Evolutionary conservation across 2,113 vertebrate species (phyloP), one percentile per base, ranked within the genome.

Genomic region (Paramormyrops kingsleyae): DNA sequence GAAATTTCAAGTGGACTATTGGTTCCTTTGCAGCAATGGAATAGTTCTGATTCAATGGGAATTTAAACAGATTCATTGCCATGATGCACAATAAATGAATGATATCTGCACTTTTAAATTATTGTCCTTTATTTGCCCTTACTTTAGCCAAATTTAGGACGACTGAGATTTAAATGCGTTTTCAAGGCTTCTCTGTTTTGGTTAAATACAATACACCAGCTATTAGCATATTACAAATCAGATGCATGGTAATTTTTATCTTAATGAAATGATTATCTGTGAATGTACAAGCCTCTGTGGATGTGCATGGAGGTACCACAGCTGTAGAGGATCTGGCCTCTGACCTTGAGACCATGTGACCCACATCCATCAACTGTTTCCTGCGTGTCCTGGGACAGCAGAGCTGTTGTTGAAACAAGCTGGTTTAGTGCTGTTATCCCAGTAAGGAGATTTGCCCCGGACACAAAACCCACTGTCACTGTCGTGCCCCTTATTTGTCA

Each of bases 331-430:
- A 42, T 88, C 2, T 88, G 87, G 24, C 87, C 56, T 87, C 47
- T 52, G 84, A 62, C 87, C 39, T n/a, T 44, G 49, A 50, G 12
- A 83, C 31, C 88, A 83, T 39, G 27, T 90, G 84, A 90, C 44
- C 83, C 56, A 35, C 53, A 90, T 87, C 59, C 83, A 39, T 66
- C 89, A 70, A 52, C 89, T 44, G 83, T 50, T 59, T 83, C 24
- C 49, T 49, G 83, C 8, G 0, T 42, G 39, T 35, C 12, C 44
- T 27, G 39, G 89, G 62, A 87, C 85, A 85, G 88, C 50, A 39
- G 42, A 19, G 39, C 39, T 56, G 80, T 89, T 35, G 42, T 87
- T 27, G 56, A 88, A 74, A 74, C 24, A 42, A 74, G 59, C 62
- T 50, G 62, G 15, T 74, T 88, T 49, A 70, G 56, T 47, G 84